A percentile compares a stretch with the other conserved stretches of the same genome.
Evolutionary conservation across 37 sponge, comb jelly and placozoan species (phyloP).

Genomic region (Hexactinellida sp.): DNA sequence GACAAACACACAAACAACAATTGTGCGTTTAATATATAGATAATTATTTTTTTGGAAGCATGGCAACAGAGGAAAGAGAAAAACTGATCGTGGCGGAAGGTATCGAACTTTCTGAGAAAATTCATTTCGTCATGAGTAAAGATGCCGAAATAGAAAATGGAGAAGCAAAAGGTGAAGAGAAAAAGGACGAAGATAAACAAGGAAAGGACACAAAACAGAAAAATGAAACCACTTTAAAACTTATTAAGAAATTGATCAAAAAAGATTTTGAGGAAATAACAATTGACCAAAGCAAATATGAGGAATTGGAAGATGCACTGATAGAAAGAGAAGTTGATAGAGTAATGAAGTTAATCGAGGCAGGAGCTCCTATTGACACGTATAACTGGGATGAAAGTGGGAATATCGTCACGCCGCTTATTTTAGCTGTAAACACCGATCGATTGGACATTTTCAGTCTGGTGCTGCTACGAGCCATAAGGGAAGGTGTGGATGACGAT

Average conservation of each 20-base stretch:
- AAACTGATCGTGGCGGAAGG: neutral
- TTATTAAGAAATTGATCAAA: neutral
- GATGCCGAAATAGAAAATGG: neutral
- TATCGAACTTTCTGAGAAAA: neutral
- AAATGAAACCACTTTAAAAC: neutral
- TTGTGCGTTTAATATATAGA: neutral
- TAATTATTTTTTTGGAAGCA: neutral
- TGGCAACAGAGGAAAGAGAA: conserved; percentile 12
- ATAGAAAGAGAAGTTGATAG: neutral
- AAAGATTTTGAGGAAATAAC: neutral
- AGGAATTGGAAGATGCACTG: neutral
- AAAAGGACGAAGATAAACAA: neutral
- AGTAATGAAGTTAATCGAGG: neutral
- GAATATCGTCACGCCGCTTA: neutral
- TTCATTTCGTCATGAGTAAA: neutral
- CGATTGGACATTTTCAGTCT: neutral
- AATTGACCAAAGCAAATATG: neutral
- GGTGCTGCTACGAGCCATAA: neutral
- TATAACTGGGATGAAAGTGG: neutral
- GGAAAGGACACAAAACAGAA: neutral
- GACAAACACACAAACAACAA: no score
- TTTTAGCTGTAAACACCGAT: neutral
- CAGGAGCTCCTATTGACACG: neutral
- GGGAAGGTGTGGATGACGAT: neutral
- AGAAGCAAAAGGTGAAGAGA: neutral